Conservation (phyloP, 2,888 invertebrate species). For the Drosophila cyrtoloma region DNA sequence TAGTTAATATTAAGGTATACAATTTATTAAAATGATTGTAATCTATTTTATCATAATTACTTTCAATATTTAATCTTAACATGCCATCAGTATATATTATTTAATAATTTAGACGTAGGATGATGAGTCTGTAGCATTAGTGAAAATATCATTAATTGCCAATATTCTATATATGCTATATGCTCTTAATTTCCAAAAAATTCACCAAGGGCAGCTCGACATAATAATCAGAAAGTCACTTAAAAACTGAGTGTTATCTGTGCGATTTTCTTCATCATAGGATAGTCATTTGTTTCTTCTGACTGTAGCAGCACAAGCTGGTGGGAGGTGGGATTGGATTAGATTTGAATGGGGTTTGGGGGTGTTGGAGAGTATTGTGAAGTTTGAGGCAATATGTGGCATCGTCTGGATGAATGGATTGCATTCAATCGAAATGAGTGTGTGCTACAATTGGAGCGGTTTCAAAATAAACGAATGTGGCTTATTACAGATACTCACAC, state of each 20-base stretch:
- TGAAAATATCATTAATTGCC: background rate
- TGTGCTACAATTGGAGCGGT: slow-evolving; percentile 78
- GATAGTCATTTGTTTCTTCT: background rate
- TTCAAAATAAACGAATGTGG: slow-evolving; percentile 78
- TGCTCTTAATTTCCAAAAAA: background rate
- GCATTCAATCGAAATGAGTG: slow-evolving; percentile 67
- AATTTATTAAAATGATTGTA: background rate
- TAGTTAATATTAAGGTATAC: background rate
- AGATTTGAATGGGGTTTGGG: background rate
- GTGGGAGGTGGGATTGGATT: background rate
- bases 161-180: background rate
- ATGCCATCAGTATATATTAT: background rate
- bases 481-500: slow-evolving; percentile 62
- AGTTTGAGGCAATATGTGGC: slow-evolving; percentile 10
- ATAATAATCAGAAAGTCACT: background rate
- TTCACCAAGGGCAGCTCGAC: background rate
- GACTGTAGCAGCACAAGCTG: background rate
- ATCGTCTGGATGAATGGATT: slow-evolving; percentile 61
- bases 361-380: background rate
- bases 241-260: background rate
- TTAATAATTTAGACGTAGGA: background rate
- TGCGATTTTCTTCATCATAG: background rate
- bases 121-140: background rate
- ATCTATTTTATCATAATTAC: background rate
- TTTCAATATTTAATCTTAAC: background rate